phyloP scores from a whole-genome alignment of 64 coral and sea anemone species.

The Actinia tenebrosa region DNA sequence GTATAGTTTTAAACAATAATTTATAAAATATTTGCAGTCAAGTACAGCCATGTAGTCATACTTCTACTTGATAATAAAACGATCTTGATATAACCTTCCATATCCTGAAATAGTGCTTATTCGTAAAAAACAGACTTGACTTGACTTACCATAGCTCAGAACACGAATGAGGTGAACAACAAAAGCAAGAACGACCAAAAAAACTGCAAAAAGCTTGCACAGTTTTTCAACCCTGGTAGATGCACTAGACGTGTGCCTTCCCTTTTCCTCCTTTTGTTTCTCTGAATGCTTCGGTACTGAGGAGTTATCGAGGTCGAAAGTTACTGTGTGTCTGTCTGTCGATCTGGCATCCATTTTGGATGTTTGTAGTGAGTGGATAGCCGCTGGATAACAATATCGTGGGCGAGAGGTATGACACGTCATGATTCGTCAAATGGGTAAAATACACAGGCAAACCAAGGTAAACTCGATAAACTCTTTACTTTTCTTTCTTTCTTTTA shows the following conservation, averaged over 20 bases:
- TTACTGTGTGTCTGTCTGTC: not conserved
- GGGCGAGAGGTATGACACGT: not conserved
- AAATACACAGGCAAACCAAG: no score
- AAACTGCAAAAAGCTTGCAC: slow-evolving; percentile 66
- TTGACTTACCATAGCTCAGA: not conserved
- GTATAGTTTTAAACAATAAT: no score
- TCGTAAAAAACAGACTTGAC: no score
- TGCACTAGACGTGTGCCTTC: not conserved
- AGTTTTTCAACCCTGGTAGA: slow-evolving; percentile 50
- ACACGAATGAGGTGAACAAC: slow-evolving; percentile 65
- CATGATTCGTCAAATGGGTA: not conserved
- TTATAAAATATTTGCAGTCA: no score
- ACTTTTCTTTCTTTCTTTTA: no score
- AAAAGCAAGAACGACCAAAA: slow-evolving; percentile 45
- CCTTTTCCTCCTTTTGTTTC: not conserved
- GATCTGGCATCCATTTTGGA: slow-evolving; percentile 9
- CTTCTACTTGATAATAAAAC: no score
- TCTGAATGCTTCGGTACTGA: not conserved
- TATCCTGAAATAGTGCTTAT: no score
- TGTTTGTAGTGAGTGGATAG: not conserved
- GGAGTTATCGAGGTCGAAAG: not conserved
- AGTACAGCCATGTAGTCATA: no score
- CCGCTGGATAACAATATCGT: not conserved
- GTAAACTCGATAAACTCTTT: no score
- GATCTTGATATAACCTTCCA: no score